Base-by-base conservation (phyloP, 2,113 vertebrate species). In the Climacteris rufus region DNA sequence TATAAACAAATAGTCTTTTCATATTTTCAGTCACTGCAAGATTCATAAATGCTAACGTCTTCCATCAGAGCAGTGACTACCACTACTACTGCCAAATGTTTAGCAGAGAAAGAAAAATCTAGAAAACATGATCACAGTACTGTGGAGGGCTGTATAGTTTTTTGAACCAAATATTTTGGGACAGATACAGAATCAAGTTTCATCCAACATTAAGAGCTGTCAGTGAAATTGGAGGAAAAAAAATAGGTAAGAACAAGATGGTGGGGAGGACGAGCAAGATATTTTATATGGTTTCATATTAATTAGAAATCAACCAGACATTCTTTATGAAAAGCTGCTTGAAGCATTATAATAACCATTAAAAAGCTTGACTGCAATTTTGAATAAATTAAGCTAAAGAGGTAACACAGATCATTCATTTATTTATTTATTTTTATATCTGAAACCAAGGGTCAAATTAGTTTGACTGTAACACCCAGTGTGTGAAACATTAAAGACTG, bases 251-350 rank as follows among this genome's bases (percentile, higher is more conserved):
- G 9, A 21, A 76, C 83, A 76, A 23, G 8, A 23, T 13, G 9
- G 2, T 3, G 4, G 18, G 13, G 7, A 5, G 2, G 2, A 6
- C 1, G 6, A 8, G 16, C 20, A 44, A 8, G 9, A 63, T 2
- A 4, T 54, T 54, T 16, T 8, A 44, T 39, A 12, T 50, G 2
- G 2, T 30, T 84, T 64, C 50, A 72, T 49, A 49, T 37, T 59
- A 54, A 40, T 37, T 60, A 61, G 39, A 78, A 84, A 59, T 44
- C 14, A 63, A 13, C 7, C 3, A 53, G 21, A 59, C 81, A 40
- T 74, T 37, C 6, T 25, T 72, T 44, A 37, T 7, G 15, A 60
- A 47, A 63, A 72, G 10, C 16, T 65, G 6, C 15, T 50, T 56
- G 35, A 78, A 40, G 17, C 1, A 11, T 42, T 42, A 33, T 6